Conservation (phyloP, 2,888 invertebrate species). For the Linnaemya tessellans region DNA sequence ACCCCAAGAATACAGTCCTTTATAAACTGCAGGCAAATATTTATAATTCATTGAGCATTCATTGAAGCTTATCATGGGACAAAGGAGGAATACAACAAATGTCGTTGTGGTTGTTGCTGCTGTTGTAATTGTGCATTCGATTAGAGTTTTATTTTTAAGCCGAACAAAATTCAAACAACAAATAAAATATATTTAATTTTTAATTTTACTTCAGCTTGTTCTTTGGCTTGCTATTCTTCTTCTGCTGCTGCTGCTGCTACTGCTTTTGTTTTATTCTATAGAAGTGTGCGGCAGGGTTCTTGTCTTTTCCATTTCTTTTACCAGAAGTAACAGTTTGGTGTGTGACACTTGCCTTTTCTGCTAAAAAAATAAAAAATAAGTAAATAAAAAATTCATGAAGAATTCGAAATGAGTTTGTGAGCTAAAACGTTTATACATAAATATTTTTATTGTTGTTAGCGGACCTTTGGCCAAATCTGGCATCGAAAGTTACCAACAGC, state of each 20-base stretch:
- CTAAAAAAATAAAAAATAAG: conserved; percentile 5
- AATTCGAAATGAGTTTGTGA: conserved; percentile 62
- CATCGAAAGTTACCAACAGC: conserved; percentile 61
- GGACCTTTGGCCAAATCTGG: conserved; percentile 66
- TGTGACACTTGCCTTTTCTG: conserved; percentile 72
- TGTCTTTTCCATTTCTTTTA: conserved; percentile 76
- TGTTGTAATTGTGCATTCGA: conserved; percentile 56
- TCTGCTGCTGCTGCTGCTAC: conserved; percentile 5
- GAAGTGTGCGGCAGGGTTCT: conserved; percentile 36
- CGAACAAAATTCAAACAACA: neutral
- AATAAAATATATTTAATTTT: conserved; percentile 25
- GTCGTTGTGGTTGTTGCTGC: conserved; percentile 29
- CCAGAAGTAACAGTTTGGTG: conserved; percentile 57
- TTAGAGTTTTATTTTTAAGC: conserved; percentile 36
- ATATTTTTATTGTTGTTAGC: conserved; percentile 36
- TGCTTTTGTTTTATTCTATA: neutral
- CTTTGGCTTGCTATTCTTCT: neutral
- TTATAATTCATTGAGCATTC: conserved; percentile 68
- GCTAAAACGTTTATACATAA: conserved; percentile 12
- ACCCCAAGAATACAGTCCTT: conserved; percentile 6
- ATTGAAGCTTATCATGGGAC: conserved; percentile 47
- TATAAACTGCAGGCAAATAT: conserved; percentile 28
- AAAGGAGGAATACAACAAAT: conserved; percentile 50
- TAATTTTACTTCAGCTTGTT: neutral
- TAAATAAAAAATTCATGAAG: conserved; percentile 34